Evolutionary conservation across 2,888 invertebrate species (phyloP), one percentile per base, ranked within the genome.

Genomic region (Patella pellucida): DNA sequence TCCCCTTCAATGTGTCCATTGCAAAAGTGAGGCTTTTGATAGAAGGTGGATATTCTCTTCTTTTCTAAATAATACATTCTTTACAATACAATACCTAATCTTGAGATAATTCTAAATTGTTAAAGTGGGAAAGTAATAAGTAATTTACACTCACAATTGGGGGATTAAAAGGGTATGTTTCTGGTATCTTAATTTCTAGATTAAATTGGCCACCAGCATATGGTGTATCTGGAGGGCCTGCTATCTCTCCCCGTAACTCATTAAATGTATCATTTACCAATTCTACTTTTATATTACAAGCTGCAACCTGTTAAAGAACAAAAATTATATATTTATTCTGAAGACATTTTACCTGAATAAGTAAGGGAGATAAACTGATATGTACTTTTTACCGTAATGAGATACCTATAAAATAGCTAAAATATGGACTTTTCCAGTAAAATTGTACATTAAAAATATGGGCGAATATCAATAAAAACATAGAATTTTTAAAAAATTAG

Each of bases 101-200:
- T 9, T 41, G 9, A 41, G 41, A 9, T 41, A 41, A 7, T 41
- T 41, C 41, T 41, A 41, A 41, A 41, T 9, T 41, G 41, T 41
- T 41, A 1, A 41, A 41, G 4, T 41, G 41, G 41, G 41, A 41
- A 9, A 41, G 41, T 41, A 41, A 9, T 9, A 9, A 41, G 9
- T 41, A 1, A 52, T 9, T 19, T 68, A 3, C 67, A 69, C 78
- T 91, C 93, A 98, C 98, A 94, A 98, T 98, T 72, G 99, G 99
- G 81, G 99, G 99, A 93, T 97, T 97, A 91, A 99, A 99, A 19
- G 99, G 99, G 93, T 99, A 99, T 68, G 97, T 97, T 92, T 99
- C 98, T 86, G 99, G 99, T 83, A 99, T 97, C 93, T 96, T 96
- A 81, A 99, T 99, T 92, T 99, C 98, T 82, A 99, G 93, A 80